Percentiles rank a stretch among this genome's conserved stretches.
These are phyloP conservation scores for Rhingia rostrata DNA, from an alignment of 2,888 invertebrate species.

Conservation along the genomic window DNA sequence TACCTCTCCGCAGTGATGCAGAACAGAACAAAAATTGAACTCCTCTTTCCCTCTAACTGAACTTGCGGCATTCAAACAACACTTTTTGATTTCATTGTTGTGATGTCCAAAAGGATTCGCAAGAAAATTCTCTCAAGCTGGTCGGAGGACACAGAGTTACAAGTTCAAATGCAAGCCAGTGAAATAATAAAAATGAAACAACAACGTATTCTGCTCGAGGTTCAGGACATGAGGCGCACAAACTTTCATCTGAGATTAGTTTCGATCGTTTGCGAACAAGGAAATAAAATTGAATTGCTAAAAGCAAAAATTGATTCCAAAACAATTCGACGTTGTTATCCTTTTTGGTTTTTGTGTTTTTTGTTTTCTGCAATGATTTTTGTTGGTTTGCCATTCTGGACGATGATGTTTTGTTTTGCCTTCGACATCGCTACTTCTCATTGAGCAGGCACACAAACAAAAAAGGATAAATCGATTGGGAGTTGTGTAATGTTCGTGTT, in stretches of 20 bases:
- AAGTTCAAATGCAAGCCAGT: slow-evolving; percentile 28
- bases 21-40: no score
- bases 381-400: slow-evolving; percentile 1
- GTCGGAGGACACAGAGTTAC: slow-evolving; percentile 6
- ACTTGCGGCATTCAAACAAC: no score
- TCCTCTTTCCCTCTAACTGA: no score
- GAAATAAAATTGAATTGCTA: slow-evolving; percentile 68
- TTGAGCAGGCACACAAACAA: background rate
- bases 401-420: slow-evolving; percentile 15
- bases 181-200: slow-evolving; percentile 18
- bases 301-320: slow-evolving; percentile 72
- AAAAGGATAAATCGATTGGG: background rate
- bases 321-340: slow-evolving; percentile 42
- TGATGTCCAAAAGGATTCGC: background rate
- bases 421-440: slow-evolving; percentile 8
- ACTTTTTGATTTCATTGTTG: background rate
- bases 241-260: slow-evolving; percentile 45
- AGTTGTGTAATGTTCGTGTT: slow-evolving; percentile 22
- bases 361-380: background rate
- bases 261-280: slow-evolving; percentile 44
- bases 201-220: background rate
- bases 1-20: no score
- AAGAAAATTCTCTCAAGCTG: background rate
- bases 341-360: background rate
- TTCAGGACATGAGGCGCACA: slow-evolving; percentile 2